Base-by-base conservation (phyloP, 1,140 invertebrate genomes). In the Eciton burchellii region DNA sequence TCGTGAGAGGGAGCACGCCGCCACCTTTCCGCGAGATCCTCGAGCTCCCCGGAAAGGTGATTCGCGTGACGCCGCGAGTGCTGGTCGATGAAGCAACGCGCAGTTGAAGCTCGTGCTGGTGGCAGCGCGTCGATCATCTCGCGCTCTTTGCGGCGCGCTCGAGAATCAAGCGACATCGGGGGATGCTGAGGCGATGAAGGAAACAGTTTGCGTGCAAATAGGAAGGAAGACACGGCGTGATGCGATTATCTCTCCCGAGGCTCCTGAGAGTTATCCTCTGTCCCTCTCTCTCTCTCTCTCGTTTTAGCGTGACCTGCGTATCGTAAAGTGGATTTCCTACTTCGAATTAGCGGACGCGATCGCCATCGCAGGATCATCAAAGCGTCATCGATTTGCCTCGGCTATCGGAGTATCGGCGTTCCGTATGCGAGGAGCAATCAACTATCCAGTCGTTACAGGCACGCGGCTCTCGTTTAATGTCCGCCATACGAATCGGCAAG, bases 401-500 rank as follows among this genome's bases (percentile, higher is more conserved):
- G 16, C 26, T 1, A 24, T n/a, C 3, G 24, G 12, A 1, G 2
- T 21, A 54, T 41, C 24, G 14, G 6, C 24, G n/a, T 66, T 11
- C 0, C 24, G n/a, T 8, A 16, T 49, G 9, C 49, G 26, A 76
- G 52, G 35, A 41, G 60, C 52, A 49, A 54, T 21, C n/a, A n/a
- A n/a, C 9, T 9, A 54, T 35, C 9, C 41, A 26, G 6, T 21
- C 29, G 70, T 56, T 85, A 54, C 29, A 68, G 63, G 63, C 72
- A 76, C 63, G 62, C 35, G 35, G 52, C 45, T 84, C 82, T 82
- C 70, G 72, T 81, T 83, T 90, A 89, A 91, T 90, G 88, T 88
- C 85, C 81, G 88, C 89, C 88, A 87, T 88, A 91, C 90, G 88
- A 88, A 91, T 88, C 85, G 85, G 21, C 59, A 57, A 79, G 43